These are phyloP conservation scores for Clusia tigrina DNA, from an alignment of 2,888 invertebrate species.

Conservation along the genomic window DNA sequence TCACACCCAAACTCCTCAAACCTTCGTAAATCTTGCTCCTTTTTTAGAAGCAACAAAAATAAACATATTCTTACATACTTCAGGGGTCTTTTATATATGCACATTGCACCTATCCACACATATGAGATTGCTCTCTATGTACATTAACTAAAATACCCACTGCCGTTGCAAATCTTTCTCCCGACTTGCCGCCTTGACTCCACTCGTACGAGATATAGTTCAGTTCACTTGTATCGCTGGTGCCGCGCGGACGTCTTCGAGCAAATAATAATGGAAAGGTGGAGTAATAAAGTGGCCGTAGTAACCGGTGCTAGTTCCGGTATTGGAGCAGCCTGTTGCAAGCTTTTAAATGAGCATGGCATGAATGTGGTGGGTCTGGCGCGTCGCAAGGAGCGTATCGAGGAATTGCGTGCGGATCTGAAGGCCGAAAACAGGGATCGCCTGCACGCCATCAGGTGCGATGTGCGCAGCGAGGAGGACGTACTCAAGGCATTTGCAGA, in stretches of 20 bases:
- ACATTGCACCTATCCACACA: no score
- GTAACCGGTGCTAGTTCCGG: conserved; percentile 73
- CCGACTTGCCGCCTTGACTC: no score
- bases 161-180: no score
- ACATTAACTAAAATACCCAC: no score
- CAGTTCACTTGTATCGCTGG: no score
- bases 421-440: conserved; percentile 31
- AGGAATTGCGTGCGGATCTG: conserved; percentile 32
- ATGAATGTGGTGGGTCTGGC: conserved; percentile 68
- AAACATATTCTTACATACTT: no score
- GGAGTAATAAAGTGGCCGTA: conserved; percentile 69
- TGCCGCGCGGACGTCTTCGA: no score
- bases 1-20: no score
- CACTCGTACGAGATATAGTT: neutral
- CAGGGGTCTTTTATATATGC: no score
- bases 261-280: conserved; percentile 64
- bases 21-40: no score
- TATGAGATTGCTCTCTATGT: no score
- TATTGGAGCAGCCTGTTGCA: conserved; percentile 67
- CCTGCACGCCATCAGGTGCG: conserved; percentile 51
- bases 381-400: conserved; percentile 52
- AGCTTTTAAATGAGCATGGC: conserved; percentile 65
- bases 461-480: conserved; percentile 66
- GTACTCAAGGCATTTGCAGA: conserved; percentile 66
- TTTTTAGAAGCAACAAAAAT: no score